Conservation (phyloP, 2,797 vertebrate species). For the Melanotaenia pygmaea region DNA sequence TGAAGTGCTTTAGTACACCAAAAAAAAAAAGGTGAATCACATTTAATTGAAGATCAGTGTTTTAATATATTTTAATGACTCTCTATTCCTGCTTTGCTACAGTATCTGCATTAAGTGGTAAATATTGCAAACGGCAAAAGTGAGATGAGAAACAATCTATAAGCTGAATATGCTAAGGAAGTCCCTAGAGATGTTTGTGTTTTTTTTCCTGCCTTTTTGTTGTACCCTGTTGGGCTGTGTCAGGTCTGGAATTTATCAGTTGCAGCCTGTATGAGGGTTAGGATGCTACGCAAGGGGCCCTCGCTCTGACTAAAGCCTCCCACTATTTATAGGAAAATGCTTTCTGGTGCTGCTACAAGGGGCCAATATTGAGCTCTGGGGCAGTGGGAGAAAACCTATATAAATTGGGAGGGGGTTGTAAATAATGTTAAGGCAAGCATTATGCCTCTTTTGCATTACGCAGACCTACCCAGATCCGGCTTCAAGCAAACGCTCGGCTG, state of each 20-base stretch:
- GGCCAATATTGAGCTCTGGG: conserved; percentile 40
- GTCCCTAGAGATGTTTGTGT: conserved; percentile 26
- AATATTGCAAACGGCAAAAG: conserved; percentile 24
- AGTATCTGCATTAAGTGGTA: conserved; percentile 25
- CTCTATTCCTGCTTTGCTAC: conserved; percentile 11
- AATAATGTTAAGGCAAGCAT: conserved; percentile 73
- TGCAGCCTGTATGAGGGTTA: conserved; percentile 20
- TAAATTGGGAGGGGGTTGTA: conserved; percentile 64
- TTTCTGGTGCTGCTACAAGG: conserved; percentile 46
- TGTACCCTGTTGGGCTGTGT: conserved; percentile 12
- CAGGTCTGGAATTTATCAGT: conserved; percentile 12
- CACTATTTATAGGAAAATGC: conserved; percentile 46
- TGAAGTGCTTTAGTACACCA: conserved; percentile 22
- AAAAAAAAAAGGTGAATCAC: conserved; percentile 13
- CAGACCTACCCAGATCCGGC: conserved; percentile 48
- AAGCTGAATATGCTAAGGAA: conserved; percentile 11
- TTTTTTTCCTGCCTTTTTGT: conserved; percentile 6
- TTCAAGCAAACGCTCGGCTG: conserved; percentile 56
- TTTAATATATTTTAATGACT: conserved; percentile 53
- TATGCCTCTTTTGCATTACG: conserved; percentile 67
- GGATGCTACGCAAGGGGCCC: conserved; percentile 39
- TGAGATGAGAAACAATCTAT: conserved; percentile 35
- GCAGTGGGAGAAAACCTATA: conserved; percentile 45
- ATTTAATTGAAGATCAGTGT: conserved; percentile 49
- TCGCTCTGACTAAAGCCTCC: conserved; percentile 42